Percentiles rank a stretch among this genome's conserved stretches.
These are phyloP conservation scores for Mus caroli DNA, from an alignment of 2,797 vertebrate species.

Conservation along the genomic window DNA sequence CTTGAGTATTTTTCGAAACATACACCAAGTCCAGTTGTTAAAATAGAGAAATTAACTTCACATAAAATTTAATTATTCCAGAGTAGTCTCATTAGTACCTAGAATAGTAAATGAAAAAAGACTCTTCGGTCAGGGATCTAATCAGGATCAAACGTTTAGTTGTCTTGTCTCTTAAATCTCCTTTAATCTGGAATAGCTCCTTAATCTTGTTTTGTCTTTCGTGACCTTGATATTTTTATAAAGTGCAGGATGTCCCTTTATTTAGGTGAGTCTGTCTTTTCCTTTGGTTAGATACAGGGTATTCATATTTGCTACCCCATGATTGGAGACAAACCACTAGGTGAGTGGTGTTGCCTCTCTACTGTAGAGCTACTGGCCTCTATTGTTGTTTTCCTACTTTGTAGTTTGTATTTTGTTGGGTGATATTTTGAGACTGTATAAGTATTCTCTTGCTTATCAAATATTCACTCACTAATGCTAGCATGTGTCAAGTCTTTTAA, in stretches of 20 bases:
- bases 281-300: background rate
- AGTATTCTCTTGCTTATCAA: conserved; percentile 34
- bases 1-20: conserved; percentile 7
- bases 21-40: background rate
- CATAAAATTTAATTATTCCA: conserved; percentile 33
- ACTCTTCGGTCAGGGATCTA: conserved; percentile 22
- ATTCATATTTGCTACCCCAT: background rate
- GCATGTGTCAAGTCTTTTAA: conserved; percentile 34
- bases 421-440: conserved; percentile 47
- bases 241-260: background rate
- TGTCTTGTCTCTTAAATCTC: conserved; percentile 68
- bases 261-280: conserved; percentile 41
- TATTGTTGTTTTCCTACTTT: conserved; percentile 39
- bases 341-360: conserved; percentile 31
- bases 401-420: conserved; percentile 45
- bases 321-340: conserved; percentile 14
- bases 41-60: conserved; percentile 28
- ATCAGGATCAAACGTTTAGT: conserved; percentile 67
- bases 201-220: conserved; percentile 62
- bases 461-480: conserved; percentile 36
- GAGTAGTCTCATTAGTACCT: conserved; percentile 19
- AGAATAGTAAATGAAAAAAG: conserved; percentile 60
- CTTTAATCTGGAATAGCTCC: conserved; percentile 61
- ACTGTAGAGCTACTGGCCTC: conserved; percentile 11
- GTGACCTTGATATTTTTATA: conserved; percentile 63